A percentile compares a stretch with the other conserved stretches of the same genome.
Conservation (phyloP, 2,797 vertebrate species). For the Sphenopsis melanotis region DNA sequence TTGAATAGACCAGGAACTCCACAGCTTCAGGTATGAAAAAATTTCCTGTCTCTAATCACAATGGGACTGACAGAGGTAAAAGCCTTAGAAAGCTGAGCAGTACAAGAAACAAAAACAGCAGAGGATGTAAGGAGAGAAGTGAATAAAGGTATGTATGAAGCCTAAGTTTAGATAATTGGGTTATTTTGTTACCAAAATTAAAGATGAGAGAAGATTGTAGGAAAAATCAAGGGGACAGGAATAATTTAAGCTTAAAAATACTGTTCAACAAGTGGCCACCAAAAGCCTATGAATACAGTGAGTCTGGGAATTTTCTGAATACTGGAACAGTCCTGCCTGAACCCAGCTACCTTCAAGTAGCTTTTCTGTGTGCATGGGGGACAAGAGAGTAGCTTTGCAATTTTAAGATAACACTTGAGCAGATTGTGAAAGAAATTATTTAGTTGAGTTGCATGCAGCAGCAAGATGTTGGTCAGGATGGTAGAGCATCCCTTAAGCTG, state of each 20-base stretch:
- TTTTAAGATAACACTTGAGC: background rate
- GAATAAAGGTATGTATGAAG: background rate
- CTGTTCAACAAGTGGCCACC: background rate
- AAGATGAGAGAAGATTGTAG: background rate
- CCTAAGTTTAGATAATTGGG: background rate
- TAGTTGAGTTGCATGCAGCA: background rate
- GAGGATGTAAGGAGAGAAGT: background rate
- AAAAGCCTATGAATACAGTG: background rate
- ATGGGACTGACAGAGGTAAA: background rate
- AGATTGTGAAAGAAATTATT: background rate
- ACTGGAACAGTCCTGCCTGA: background rate
- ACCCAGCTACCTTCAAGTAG: background rate
- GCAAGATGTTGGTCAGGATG: background rate
- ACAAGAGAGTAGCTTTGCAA: background rate
- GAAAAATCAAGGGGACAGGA: background rate
- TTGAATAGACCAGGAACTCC: background rate
- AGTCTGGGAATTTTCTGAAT: background rate
- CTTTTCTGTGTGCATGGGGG: rapidly evolving
- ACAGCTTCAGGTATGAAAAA: background rate
- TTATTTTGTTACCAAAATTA: background rate
- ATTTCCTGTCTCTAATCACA: background rate
- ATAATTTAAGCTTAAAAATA: background rate
- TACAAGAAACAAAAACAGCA: background rate
- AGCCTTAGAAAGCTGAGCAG: background rate
- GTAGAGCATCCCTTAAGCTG: background rate